Evolutionary conservation across 2,888 invertebrate species (phyloP), one percentile per base, ranked within the genome.

Genomic region (Nomada fabriciana): DNA sequence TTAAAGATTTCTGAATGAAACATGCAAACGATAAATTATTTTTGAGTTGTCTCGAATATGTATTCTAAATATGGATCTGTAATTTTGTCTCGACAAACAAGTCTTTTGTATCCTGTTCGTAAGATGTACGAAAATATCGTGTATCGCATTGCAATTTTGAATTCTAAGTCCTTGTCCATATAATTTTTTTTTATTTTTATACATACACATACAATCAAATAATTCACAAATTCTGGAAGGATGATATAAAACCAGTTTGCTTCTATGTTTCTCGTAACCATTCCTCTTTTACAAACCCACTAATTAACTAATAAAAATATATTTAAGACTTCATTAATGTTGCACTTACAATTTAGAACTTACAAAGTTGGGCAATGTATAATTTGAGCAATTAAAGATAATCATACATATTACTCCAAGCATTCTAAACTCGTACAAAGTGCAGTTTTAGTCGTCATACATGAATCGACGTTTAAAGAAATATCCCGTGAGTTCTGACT

Each of bases 61-160:
- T 29, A 20, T 15, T 20, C 47, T 9, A 36, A 29, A 47, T 13
- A 67, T n/a, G 47, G n/a, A 53, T 43, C 13, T 13, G 18, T 47
- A 68, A 68, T 36, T 68, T 74, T 74, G 36, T n/a, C 23, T 5
- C 47, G 57, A 25, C 23, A 25, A 52, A n/a, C 59, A 13, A 20
- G 75, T 55, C 3, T 13, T 57, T 50, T 60, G 60, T 61, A 43
- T 69, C 52, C 7, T 13, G 50, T 20, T 29, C 20, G 36, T 25
- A 52, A 43, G 36, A 69, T 69, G 23, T 47, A 13, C 53, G 11
- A 63, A 47, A 47, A 23, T 29, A 55, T 70, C 59, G 25, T 52
- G 10, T 23, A 20, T 47, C n/a, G 15, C 23, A 4, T 23, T n/a
- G 15, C n/a, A 10, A 42, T 15, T 59, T 29, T 36, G 70, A 29